These are phyloP conservation scores for Neodiprion lecontei DNA, from an alignment of 1,140 invertebrate genomes.

Conservation along the genomic window DNA sequence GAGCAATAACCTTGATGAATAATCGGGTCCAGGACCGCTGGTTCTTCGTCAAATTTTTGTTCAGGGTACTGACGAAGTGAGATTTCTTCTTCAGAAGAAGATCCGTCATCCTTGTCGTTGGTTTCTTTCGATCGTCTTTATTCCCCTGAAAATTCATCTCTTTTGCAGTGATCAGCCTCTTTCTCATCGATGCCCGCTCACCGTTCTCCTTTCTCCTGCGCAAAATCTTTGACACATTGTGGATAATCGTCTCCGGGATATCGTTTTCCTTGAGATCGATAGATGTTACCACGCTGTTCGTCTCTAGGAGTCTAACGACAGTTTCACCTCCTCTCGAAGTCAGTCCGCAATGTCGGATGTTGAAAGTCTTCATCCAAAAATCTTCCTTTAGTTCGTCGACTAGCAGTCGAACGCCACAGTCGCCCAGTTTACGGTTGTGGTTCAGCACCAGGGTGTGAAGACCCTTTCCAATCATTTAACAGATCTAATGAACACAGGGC, in stretches of 20 bases:
- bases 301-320: constrained; percentile 26
- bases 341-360: constrained; percentile 31
- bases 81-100: neutral
- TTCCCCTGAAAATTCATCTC: neutral
- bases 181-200: constrained; percentile 23
- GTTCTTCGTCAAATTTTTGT: no score
- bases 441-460: constrained; percentile 32
- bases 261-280: constrained; percentile 34
- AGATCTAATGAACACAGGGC: neutral
- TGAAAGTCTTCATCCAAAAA: constrained; percentile 32
- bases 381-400: constrained; percentile 26
- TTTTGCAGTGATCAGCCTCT: constrained; percentile 10
- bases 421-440: constrained; percentile 31
- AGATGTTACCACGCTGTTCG: constrained; percentile 24
- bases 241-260: constrained; percentile 26
- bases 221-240: constrained; percentile 23
- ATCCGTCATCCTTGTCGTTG: neutral
- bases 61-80: no score
- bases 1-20: no score
- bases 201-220: constrained; percentile 19
- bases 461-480: constrained; percentile 27
- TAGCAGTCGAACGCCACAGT: constrained; percentile 27
- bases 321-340: constrained; percentile 27
- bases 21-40: no score
- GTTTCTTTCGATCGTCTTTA: neutral